A percentile compares a stretch with the other conserved stretches of the same genome.
These are phyloP conservation scores for Stegodyphus mimosarum DNA, from an alignment of 1,140 invertebrate species.

Conservation along the genomic window DNA sequence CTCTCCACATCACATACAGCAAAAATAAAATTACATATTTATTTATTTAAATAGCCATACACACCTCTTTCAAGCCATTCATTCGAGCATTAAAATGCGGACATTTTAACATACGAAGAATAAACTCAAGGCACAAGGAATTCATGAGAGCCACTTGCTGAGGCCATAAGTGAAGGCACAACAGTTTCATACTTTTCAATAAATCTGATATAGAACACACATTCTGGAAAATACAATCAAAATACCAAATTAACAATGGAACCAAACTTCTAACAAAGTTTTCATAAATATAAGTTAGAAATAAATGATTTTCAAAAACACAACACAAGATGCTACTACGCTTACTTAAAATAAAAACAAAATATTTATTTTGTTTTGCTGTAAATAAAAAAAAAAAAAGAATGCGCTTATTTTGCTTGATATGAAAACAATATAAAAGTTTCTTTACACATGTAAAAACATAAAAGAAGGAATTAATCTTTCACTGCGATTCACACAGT, in stretches of 20 bases:
- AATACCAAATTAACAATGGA: conserved; percentile 4
- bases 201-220: conserved; percentile 70
- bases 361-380: background rate
- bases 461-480: too few relatives aligned
- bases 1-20: too few relatives aligned
- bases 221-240: conserved; percentile 67
- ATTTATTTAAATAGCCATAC: background rate
- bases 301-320: too few relatives aligned
- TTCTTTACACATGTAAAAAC: too few relatives aligned
- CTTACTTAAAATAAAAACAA: background rate
- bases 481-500: too few relatives aligned
- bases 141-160: conserved; percentile 69
- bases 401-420: too few relatives aligned
- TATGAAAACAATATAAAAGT: too few relatives aligned
- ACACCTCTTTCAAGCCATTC: conserved; percentile 72
- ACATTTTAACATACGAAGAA: conserved; percentile 72
- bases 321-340: background rate
- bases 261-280: too few relatives aligned
- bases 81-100: conserved; percentile 73
- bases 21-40: too few relatives aligned
- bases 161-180: conserved; percentile 71
- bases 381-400: too few relatives aligned
- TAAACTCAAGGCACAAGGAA: conserved; percentile 70
- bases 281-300: too few relatives aligned
- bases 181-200: conserved; percentile 69